A percentile compares a stretch with the other conserved stretches of the same genome.
These are phyloP conservation scores for Shinisaurus crocodilurus DNA, from an alignment of 2,113 vertebrate species.

Conservation along the genomic window DNA sequence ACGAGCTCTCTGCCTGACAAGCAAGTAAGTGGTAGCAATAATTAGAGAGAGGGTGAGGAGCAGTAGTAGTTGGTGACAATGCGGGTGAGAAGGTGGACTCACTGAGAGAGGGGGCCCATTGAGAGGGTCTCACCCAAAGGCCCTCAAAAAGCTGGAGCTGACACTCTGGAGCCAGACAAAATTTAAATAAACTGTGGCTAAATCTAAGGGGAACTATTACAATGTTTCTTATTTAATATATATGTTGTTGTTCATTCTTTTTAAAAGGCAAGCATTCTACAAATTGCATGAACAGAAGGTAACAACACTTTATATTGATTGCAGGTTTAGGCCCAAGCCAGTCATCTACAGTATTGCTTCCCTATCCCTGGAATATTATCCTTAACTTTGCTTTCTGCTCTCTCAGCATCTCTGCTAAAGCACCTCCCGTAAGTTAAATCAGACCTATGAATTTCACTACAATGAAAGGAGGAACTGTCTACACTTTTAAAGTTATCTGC, in stretches of 20 bases:
- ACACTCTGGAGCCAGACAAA: neutral
- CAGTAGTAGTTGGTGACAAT: no score
- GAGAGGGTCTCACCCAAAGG: no score
- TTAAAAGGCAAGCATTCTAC: neutral
- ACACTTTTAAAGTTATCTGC: slow-evolving; percentile 58
- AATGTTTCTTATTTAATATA: neutral
- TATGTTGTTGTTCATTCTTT: neutral
- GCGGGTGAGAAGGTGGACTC: no score
- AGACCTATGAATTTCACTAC: slow-evolving; percentile 19
- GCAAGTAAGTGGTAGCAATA: no score
- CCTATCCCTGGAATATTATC: slow-evolving; percentile 23
- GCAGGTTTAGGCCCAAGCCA: slow-evolving; percentile 17
- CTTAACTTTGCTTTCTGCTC: slow-evolving; percentile 48
- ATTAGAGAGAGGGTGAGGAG: no score
- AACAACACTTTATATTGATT: slow-evolving; percentile 29
- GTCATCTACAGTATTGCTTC: neutral
- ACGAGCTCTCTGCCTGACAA: no score
- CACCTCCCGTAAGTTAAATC: slow-evolving; percentile 37
- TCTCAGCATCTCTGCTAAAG: slow-evolving; percentile 52
- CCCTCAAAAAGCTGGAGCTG: no score
- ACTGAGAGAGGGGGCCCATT: no score
- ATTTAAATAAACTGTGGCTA: neutral
- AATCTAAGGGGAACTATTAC: neutral
- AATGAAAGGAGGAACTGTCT: slow-evolving; percentile 50
- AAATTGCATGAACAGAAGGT: neutral